Base-by-base conservation (phyloP, 1,140 invertebrate genomes). In the Aleiodes sp. region DNA sequence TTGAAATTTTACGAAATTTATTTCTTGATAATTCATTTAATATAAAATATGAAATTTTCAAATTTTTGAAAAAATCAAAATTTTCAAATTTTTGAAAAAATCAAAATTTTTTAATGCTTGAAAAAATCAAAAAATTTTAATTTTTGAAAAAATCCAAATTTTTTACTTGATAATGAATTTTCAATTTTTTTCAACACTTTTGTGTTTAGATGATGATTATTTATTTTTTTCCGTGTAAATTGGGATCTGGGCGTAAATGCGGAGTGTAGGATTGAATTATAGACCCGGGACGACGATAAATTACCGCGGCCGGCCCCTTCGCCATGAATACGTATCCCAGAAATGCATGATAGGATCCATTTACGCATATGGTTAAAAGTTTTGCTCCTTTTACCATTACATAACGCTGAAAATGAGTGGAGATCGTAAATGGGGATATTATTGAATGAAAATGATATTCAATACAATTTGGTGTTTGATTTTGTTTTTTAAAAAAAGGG, bases 351-450 rank as follows among this genome's bases (percentile, higher is more conserved):
- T 21, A 70, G 71, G 73, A 59, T 66, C 77, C 69, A 78, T 78
- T 78, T 78, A 78, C 65, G 75, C 77, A 78, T 78, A 78, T 78
- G 77, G 70, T 76, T 78, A 72, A 9, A 28, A 59, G 28, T 31
- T 73, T 70, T 63, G 31, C 16, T 12, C 35, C 35, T 14, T 63
- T 14, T 33, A 37, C 33, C n/a, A n/a, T n/a, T n/a, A n/a, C n/a
- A n/a, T n/a, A n/a, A n/a, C n/a, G n/a, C n/a, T n/a, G n/a, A n/a
- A n/a, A n/a, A n/a, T n/a, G n/a, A n/a, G n/a, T n/a, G n/a, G n/a
- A n/a, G n/a, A n/a, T n/a, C n/a, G n/a, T n/a, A n/a, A n/a, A n/a
- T 33, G 33, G 33, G 26, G 9, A 28, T 4, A 29, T 16, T 24
- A 43, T n/a, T 21, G 33, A 21, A n/a, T n/a, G n/a, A 24, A 29